phyloP scores from a whole-genome alignment of 2,797 vertebrate species.

The Leptoclinus maculatus region DNA sequence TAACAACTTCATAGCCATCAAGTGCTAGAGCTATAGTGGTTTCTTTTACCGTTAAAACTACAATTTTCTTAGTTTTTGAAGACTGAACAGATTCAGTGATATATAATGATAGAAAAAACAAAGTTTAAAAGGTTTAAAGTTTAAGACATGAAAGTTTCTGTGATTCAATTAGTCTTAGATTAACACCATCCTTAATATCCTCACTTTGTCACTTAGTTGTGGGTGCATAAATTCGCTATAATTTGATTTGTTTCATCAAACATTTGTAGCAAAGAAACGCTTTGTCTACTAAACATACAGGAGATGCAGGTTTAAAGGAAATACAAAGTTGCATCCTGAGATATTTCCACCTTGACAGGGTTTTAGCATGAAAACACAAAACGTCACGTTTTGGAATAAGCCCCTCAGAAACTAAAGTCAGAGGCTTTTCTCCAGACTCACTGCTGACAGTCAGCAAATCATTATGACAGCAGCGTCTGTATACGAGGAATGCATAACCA shows the following conservation, averaged over 20 bases:
- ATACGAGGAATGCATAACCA: slow-evolving; percentile 38
- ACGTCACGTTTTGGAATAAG: slow-evolving; percentile 2
- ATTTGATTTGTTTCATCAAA: slow-evolving; percentile 9
- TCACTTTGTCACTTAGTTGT: neutral
- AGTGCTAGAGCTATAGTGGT: too few species aligned
- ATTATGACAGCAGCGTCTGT: slow-evolving; percentile 29
- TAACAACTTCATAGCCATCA: neutral
- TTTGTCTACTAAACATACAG: neutral
- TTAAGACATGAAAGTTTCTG: neutral
- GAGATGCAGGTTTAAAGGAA: neutral
- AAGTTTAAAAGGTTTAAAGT: neutral
- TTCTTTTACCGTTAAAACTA: neutral
- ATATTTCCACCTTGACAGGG: neutral
- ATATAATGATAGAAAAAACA: neutral
- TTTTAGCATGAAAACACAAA: slow-evolving; percentile 9
- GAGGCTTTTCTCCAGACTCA: neutral
- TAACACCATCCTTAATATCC: neutral
- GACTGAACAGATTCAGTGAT: neutral
- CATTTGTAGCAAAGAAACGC: neutral
- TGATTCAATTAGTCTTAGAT: neutral
- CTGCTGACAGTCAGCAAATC: slow-evolving; percentile 12
- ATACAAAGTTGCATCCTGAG: neutral
- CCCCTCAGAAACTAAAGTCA: neutral
- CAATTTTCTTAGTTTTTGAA: neutral
- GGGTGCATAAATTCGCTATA: neutral